These are phyloP conservation scores for Myzus persicae DNA, from an alignment of 1,140 invertebrate genomes.

Conservation along the genomic window DNA sequence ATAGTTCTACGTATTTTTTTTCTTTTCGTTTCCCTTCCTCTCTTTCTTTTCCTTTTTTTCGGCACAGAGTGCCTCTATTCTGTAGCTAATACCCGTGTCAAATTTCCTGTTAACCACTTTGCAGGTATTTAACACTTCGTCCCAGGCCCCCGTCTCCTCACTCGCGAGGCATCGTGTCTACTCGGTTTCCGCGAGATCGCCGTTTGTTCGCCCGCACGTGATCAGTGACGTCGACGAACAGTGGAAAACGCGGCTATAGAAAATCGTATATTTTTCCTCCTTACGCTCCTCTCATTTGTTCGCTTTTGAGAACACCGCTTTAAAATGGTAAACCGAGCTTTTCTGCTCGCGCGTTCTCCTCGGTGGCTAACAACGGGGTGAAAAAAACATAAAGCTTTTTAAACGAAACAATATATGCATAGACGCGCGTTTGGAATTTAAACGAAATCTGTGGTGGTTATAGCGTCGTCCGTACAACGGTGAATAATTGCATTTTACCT, in stretches of 20 bases:
- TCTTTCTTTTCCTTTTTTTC: neutral
- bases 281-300: neutral
- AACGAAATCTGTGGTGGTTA: neutral
- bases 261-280: neutral
- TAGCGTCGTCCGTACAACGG: neutral
- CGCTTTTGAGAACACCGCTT: neutral
- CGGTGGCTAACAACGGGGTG: too few relatives aligned
- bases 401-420: neutral
- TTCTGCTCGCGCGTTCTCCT: too few relatives aligned
- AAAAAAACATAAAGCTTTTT: neutral
- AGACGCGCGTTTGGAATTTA: neutral
- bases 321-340: neutral
- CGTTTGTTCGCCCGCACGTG: neutral
- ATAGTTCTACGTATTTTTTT: neutral
- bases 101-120: slow-evolving; percentile 33
- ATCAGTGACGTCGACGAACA: neutral
- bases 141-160: neutral
- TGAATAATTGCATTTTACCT: neutral
- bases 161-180: neutral
- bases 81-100: slow-evolving; percentile 23
- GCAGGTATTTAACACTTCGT: neutral
- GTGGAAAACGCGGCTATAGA: neutral
- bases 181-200: neutral
- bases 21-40: neutral
- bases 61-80: neutral